These are phyloP conservation scores for Eulemur rufifrons DNA, from an alignment of 2,113 vertebrate genomes.

Conservation along the genomic window DNA sequence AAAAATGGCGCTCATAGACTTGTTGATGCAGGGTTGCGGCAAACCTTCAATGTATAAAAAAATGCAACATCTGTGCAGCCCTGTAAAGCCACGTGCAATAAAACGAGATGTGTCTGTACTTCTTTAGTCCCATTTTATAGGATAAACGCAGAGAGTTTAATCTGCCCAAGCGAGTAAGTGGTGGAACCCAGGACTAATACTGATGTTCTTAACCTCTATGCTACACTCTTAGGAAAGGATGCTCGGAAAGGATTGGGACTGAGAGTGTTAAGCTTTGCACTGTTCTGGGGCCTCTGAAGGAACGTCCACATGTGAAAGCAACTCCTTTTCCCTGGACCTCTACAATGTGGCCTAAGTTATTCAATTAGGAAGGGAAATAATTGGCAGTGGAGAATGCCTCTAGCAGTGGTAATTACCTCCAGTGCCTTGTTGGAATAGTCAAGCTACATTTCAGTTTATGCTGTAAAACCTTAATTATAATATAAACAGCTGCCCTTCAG, in stretches of 20 bases:
- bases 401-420: constrained; percentile 80
- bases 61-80: neutral
- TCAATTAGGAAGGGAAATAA: constrained; percentile 83
- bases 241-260: too few species aligned
- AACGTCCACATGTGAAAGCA: neutral
- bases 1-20: neutral
- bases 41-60: neutral
- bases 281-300: neutral
- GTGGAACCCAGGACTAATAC: neutral
- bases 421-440: constrained; percentile 75
- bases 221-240: neutral
- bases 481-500: constrained; percentile 77
- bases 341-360: constrained; percentile 58
- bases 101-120: neutral
- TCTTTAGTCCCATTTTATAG: neutral
- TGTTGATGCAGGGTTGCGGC: neutral
- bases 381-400: constrained; percentile 76
- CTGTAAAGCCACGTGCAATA: neutral
- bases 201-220: fast-evolving
- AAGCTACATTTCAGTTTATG: constrained; percentile 81
- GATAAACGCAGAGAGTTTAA: neutral
- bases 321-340: neutral
- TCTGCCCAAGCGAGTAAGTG: neutral
- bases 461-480: constrained; percentile 82
- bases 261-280: neutral